Base-by-base conservation (phyloP, 2,113 vertebrate species). In the Vulpes ferrilata region DNA sequence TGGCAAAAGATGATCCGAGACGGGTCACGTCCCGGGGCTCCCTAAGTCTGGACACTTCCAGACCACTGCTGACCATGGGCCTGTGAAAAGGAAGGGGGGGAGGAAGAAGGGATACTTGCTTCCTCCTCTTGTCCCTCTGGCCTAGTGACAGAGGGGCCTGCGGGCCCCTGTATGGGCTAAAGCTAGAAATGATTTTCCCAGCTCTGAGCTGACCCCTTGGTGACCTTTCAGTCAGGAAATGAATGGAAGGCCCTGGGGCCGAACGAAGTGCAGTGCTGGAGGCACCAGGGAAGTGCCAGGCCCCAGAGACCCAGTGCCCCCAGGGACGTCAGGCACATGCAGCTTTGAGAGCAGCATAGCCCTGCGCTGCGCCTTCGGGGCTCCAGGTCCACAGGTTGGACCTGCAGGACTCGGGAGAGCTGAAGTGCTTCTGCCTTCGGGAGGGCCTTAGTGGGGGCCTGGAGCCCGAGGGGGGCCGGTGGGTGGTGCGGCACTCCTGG, bases 251-350 rank as follows among this genome's bases (percentile, higher is more conserved):
- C 86, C 55, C 51, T 67, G 80, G 89, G 95, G 90, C 53, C 94
- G 95, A 96, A 97, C 95, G 96, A 96, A 97, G 97, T 97, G 92
- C 97, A 96, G 85, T 88, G 53, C 59, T 93, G 32, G 80, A 95
- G 92, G 84, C 74, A 95, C 82, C 83, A 73, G 51, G 38, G 71
- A 80, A 59, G 30, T 86, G 62, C 62, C 67, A 86, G 69, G 65
- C 20, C 76, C 73, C 17, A 4, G 4, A 89, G 80, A 51, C 80
- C 85, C 59, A 19, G 38, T 73, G 95, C 82, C 78, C 65, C 69
- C 27, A 7, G 32, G 22, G 64, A 76, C 4, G 3, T 86, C 65
- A 80, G 80, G 82, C 16, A 81, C n/a, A 38, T 64, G 71, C 88
- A 97, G 96, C 91, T 81, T 32, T 13, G 59, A 48, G 51, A 69